A percentile compares a stretch with the other conserved stretches of the same genome.
Evolutionary conservation across 2,113 vertebrate species (phyloP).

Genomic region (Haliaeetus leucogaster): DNA sequence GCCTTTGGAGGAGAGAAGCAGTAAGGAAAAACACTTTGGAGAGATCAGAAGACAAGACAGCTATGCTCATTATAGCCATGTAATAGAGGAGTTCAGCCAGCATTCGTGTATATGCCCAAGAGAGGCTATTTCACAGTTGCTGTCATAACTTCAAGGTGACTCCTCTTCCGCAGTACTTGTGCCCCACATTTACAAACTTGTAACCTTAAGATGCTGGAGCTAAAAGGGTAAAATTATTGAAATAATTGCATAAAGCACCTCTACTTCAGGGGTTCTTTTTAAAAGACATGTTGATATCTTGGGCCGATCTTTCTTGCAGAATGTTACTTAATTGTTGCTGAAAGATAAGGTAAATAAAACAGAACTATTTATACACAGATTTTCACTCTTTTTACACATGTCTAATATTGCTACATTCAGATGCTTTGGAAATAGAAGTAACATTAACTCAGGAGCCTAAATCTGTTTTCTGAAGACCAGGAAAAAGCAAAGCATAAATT

Average conservation of each 20-base stretch:
- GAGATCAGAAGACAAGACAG: background rate
- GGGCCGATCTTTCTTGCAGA: background rate
- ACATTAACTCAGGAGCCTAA: background rate
- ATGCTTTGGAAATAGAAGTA: background rate
- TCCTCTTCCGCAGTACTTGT: background rate
- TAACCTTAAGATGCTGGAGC: background rate
- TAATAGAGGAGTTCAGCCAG: background rate
- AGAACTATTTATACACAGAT: background rate
- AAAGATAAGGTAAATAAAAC: background rate
- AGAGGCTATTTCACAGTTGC: background rate
- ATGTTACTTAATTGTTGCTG: background rate
- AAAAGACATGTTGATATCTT: background rate
- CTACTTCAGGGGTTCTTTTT: background rate
- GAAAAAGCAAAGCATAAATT: background rate
- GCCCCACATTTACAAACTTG: background rate
- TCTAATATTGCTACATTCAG: background rate
- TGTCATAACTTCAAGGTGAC: background rate
- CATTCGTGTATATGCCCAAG: background rate
- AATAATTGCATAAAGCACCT: background rate
- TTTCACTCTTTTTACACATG: background rate
- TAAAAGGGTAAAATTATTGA: background rate
- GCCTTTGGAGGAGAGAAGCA: background rate
- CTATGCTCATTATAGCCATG: background rate
- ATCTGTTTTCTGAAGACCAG: background rate
- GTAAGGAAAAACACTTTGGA: background rate